These are phyloP conservation scores for Physella acuta DNA, from an alignment of 1,140 invertebrate genomes.

Conservation along the genomic window DNA sequence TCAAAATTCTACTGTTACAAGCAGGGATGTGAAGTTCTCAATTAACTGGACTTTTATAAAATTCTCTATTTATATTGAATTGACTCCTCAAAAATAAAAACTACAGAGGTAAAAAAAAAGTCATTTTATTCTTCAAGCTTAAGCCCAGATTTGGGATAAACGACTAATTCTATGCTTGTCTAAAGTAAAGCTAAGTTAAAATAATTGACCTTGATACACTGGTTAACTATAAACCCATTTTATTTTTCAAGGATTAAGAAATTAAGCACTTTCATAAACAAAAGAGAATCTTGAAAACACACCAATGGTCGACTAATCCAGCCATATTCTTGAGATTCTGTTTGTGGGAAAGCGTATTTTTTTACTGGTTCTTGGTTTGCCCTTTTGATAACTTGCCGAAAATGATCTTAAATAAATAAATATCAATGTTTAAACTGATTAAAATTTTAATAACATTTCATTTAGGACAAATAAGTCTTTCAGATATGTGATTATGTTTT, in stretches of 20 bases:
- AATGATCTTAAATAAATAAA: constrained; percentile 44
- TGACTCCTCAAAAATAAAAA: too few species aligned
- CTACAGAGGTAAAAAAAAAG: too few species aligned
- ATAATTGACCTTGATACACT: neutral
- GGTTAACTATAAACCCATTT: neutral
- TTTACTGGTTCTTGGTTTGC: constrained; percentile 54
- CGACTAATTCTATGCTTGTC: neutral
- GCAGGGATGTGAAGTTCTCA: too few species aligned
- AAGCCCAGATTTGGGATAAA: neutral
- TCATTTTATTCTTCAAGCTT: too few species aligned
- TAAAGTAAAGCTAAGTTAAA: neutral
- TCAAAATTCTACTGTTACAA: too few species aligned
- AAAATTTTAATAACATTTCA: too few species aligned
- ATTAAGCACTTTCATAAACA: neutral
- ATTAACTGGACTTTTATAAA: too few species aligned
- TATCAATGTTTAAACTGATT: too few species aligned
- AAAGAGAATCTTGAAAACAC: constrained; percentile 22
- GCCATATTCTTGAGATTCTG: constrained; percentile 57
- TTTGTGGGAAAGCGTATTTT: constrained; percentile 55
- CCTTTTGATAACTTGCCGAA: constrained; percentile 51
- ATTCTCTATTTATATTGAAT: too few species aligned
- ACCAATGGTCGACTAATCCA: constrained; percentile 57
- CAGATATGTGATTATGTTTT: too few species aligned
- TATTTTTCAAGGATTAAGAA: neutral
- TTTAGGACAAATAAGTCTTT: too few species aligned